Evolutionary conservation across 2,888 invertebrate species (phyloP).

Genomic region (Caenorhabditis virilis): DNA sequence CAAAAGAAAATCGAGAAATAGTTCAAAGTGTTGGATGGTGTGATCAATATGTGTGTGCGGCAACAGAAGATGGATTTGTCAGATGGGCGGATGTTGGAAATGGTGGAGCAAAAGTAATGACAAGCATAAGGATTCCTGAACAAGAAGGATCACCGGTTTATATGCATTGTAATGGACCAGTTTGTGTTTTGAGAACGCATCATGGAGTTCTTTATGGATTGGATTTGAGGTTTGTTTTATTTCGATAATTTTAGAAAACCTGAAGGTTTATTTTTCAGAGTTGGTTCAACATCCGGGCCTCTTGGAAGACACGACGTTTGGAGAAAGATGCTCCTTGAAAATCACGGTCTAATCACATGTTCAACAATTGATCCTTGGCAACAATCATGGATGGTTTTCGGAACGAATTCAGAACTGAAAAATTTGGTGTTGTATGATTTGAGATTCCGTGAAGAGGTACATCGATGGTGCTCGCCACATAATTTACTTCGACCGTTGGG

Average conservation of each 20-base stretch:
- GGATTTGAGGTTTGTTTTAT: no score
- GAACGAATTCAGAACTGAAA: conserved; percentile 39
- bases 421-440: conserved; percentile 59
- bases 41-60: conserved; percentile 17
- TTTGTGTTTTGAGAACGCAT: conserved; percentile 52
- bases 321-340: conserved; percentile 34
- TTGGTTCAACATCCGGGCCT: conserved; percentile 26
- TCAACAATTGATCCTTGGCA: conserved; percentile 61
- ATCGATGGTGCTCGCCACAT: conserved; percentile 30
- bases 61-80: conserved; percentile 21
- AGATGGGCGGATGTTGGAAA: conserved; percentile 27
- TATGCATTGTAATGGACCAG: conserved; percentile 43
- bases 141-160: conserved; percentile 45
- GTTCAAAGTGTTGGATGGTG: conserved; percentile 29
- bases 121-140: conserved; percentile 27
- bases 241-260: no score
- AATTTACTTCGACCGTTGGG: conserved; percentile 7
- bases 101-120: conserved; percentile 13
- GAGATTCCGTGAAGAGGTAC: conserved; percentile 45
- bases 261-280: no score
- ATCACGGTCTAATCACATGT: conserved; percentile 48
- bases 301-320: conserved; percentile 44
- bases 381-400: conserved; percentile 62
- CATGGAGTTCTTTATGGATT: conserved; percentile 59
- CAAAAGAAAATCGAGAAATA: conserved; percentile 1